Conservation (phyloP, 2,113 vertebrate species). For the Ageneiosus marmoratus region DNA sequence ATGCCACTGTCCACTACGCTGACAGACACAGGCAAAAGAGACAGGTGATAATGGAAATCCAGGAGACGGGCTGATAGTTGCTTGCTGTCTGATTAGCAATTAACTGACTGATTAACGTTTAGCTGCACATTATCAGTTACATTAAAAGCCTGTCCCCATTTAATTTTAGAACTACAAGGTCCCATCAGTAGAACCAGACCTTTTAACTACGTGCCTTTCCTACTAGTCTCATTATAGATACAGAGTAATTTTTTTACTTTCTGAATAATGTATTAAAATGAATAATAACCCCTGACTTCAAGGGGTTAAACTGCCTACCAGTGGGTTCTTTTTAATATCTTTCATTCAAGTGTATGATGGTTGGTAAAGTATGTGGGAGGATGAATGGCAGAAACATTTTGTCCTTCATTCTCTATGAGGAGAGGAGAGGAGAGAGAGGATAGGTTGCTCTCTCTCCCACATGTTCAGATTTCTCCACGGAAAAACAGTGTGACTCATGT, state of each 20-base stretch:
- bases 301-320: slow-evolving; percentile 55
- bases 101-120: slow-evolving; percentile 26
- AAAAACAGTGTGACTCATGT: slow-evolving; percentile 70
- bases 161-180: slow-evolving; percentile 17
- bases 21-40: neutral
- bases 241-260: neutral
- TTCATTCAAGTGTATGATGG: slow-evolving; percentile 17
- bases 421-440: slow-evolving; percentile 48
- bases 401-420: slow-evolving; percentile 48
- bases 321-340: slow-evolving; percentile 21
- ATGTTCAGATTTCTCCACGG: slow-evolving; percentile 65
- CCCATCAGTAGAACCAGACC: neutral
- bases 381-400: slow-evolving; percentile 32
- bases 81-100: slow-evolving; percentile 28
- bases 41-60: neutral
- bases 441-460: slow-evolving; percentile 60
- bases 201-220: neutral
- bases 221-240: neutral
- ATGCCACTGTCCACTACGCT: neutral
- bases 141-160: slow-evolving; percentile 44
- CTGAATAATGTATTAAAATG: neutral
- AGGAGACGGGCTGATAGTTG: neutral
- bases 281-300: neutral
- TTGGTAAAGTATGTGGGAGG: slow-evolving; percentile 17
- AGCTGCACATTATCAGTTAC: slow-evolving; percentile 47